These are phyloP conservation scores for Sebastes fasciatus DNA, from an alignment of 2,113 vertebrate genomes.

Conservation along the genomic window DNA sequence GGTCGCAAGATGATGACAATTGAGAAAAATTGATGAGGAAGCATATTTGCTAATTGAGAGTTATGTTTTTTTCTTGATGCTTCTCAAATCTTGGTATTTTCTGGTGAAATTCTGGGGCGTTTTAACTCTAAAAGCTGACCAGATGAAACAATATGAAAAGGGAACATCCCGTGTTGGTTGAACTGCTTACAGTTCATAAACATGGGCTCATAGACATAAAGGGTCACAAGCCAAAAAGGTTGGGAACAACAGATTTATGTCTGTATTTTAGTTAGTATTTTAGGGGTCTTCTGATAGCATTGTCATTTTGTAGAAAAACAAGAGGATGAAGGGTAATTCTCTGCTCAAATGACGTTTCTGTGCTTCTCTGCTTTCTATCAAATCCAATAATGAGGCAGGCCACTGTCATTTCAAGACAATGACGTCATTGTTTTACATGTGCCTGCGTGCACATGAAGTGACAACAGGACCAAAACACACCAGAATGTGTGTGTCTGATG, in stretches of 20 bases:
- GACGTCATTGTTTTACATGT: slow-evolving; percentile 29
- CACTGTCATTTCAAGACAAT: slow-evolving; percentile 25
- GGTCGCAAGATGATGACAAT: not conserved
- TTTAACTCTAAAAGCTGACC: not conserved
- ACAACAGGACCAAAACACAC: slow-evolving; percentile 17
- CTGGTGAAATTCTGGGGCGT: not conserved
- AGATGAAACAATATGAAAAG: not conserved
- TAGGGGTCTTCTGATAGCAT: not conserved
- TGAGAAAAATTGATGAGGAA: not conserved
- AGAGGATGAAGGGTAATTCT: not conserved
- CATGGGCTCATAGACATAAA: not conserved
- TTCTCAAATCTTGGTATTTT: not conserved
- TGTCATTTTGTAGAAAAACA: not conserved
- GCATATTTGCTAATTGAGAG: not conserved
- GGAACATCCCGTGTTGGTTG: too few species aligned
- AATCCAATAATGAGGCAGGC: slow-evolving; percentile 34
- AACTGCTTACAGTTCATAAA: not conserved
- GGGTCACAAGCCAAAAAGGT: not conserved
- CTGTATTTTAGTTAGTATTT: not conserved
- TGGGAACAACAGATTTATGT: not conserved
- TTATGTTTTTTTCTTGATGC: not conserved
- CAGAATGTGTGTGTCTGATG: slow-evolving; percentile 14
- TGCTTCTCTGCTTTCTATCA: too few species aligned
- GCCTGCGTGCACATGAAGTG: slow-evolving; percentile 21
- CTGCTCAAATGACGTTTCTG: not conserved